A percentile compares a stretch with the other conserved stretches of the same genome.
Evolutionary conservation across 2,797 vertebrate species (phyloP).

Genomic region (Argyrosomus regius): DNA sequence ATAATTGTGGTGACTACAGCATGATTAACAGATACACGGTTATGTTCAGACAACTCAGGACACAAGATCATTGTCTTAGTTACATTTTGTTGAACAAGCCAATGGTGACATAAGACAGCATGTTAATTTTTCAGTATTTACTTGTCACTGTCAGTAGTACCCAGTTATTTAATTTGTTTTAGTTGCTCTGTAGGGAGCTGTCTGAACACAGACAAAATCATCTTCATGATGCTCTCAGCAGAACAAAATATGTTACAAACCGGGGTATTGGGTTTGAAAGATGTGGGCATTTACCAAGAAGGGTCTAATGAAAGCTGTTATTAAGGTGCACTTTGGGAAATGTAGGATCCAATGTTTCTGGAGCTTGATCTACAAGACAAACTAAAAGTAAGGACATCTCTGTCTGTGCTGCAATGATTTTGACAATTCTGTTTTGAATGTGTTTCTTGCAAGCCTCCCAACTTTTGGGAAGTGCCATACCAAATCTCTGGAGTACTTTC

Average conservation of each 20-base stretch:
- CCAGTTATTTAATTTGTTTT: neutral
- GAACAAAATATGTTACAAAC: neutral
- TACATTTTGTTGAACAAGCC: neutral
- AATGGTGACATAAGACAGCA: neutral
- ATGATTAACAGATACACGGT: neutral
- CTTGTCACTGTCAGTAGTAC: neutral
- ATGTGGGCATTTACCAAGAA: neutral
- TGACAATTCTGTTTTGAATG: neutral
- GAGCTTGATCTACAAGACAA: neutral
- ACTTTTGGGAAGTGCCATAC: neutral
- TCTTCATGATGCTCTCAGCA: neutral
- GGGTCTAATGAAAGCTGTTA: neutral
- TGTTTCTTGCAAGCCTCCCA: neutral
- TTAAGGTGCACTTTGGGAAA: neutral
- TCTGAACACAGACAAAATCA: slow-evolving; percentile 1
- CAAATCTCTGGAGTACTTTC: neutral
- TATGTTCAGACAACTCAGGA: neutral
- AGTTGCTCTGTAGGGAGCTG: neutral
- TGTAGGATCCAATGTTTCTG: neutral
- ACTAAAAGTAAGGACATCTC: neutral
- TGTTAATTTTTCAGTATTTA: neutral
- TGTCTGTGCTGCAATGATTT: slow-evolving; percentile 1
- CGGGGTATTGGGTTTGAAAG: neutral
- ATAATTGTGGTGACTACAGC: neutral
- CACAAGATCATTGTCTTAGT: neutral